Evolutionary conservation across 2,113 vertebrate genomes (phyloP).

Genomic region (Phodopus roborovskii): DNA sequence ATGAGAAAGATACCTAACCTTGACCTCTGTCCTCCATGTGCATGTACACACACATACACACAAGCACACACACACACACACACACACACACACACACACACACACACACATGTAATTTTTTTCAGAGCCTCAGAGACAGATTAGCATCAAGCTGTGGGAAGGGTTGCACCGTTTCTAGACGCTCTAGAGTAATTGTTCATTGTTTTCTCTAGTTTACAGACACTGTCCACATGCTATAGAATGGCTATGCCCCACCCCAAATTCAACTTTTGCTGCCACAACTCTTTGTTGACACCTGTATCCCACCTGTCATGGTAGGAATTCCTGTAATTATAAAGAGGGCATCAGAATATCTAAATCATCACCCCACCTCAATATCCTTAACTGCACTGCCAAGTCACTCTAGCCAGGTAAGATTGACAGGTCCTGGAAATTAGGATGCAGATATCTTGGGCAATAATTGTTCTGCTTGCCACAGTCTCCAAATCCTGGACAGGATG

Average conservation of each 20-base stretch:
- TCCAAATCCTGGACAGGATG: background rate
- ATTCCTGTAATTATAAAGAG: background rate
- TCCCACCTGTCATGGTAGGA: background rate
- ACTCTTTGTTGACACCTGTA: background rate
- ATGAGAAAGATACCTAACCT: background rate
- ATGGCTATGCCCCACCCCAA: background rate
- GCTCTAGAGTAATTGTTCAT: background rate
- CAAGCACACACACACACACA: background rate
- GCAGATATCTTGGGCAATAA: background rate
- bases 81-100: no score
- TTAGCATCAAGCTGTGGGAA: no score
- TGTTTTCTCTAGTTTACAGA: background rate
- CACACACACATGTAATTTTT: no score
- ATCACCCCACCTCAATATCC: background rate
- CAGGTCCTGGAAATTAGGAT: background rate
- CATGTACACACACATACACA: background rate
- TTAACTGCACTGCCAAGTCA: background rate
- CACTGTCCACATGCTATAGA: background rate
- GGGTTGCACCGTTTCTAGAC: background rate
- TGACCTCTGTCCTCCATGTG: background rate
- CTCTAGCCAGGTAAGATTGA: background rate
- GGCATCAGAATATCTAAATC: background rate
- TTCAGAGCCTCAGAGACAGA: background rate
- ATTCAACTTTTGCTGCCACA: background rate
- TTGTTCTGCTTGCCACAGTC: background rate